Conservation (phyloP, 2,797 vertebrate species). For the Amphiprion clarkii region DNA sequence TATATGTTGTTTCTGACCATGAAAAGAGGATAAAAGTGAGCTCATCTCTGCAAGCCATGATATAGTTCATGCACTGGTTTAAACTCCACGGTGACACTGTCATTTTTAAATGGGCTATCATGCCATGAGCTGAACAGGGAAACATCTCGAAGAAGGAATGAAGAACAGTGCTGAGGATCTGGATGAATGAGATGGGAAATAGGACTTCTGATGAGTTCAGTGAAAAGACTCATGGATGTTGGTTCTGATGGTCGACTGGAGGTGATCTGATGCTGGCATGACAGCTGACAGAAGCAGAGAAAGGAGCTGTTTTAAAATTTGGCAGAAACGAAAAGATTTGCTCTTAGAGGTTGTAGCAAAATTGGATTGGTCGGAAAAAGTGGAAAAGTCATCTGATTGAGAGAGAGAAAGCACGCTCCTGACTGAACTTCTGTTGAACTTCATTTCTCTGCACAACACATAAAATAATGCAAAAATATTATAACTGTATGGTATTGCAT, state of each 20-base stretch:
- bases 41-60: no score
- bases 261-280: neutral
- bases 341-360: conserved; percentile 6
- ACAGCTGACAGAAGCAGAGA: conserved; percentile 20
- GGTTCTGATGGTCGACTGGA: conserved; percentile 3
- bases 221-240: conserved; percentile 4
- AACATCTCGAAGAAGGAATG: neutral
- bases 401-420: no score
- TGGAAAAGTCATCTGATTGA: conserved; percentile 8
- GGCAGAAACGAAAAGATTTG: conserved; percentile 16
- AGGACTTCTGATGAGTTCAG: neutral
- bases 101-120: neutral
- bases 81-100: neutral
- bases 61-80: no score
- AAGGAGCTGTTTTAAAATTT: neutral
- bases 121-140: neutral
- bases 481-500: neutral
- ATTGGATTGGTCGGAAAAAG: neutral
- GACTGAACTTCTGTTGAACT: neutral
- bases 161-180: neutral
- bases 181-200: conserved; percentile 1
- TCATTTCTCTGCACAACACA: neutral
- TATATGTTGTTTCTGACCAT: no score
- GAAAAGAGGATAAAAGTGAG: no score
- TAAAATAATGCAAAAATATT: neutral